Evolutionary conservation across 1,140 invertebrate genomes (phyloP).

Genomic region (Drosophila ogumai): DNA sequence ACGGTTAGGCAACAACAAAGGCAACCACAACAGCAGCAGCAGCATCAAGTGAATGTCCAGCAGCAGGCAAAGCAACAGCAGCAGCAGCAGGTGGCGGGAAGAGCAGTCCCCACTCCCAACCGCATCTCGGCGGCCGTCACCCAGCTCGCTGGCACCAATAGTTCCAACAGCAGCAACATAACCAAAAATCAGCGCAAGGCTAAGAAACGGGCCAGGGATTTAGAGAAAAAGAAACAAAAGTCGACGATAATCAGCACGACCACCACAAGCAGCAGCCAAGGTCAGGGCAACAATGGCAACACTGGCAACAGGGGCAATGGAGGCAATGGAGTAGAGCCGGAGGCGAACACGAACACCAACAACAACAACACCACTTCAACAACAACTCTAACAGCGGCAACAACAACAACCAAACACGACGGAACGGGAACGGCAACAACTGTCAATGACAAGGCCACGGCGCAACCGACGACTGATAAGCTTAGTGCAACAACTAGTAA

Average conservation of each 20-base stretch:
- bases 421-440: constrained; percentile 39
- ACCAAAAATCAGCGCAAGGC: constrained; percentile 56
- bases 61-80: constrained; percentile 25
- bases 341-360: constrained; percentile 5
- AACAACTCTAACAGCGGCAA: constrained; percentile 25
- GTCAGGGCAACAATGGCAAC: constrained; percentile 36
- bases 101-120: neutral
- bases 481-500: constrained; percentile 81
- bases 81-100: constrained; percentile 3
- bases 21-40: neutral
- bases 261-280: constrained; percentile 12
- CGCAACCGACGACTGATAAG: constrained; percentile 72
- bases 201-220: constrained; percentile 62
- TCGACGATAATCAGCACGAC: constrained; percentile 27
- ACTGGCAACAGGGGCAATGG: constrained; percentile 35
- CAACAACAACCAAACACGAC: constrained; percentile 38
- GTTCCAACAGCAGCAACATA: constrained; percentile 26
- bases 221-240: constrained; percentile 70
- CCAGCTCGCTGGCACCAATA: constrained; percentile 28
- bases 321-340: constrained; percentile 10
- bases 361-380: constrained; percentile 8
- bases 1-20: constrained; percentile 21
- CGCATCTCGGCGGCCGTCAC: constrained; percentile 33
- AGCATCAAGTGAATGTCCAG: constrained; percentile 14
- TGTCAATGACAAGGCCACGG: constrained; percentile 47